These are phyloP conservation scores for Plebejus anna DNA, from an alignment of 2,888 invertebrate species.

Conservation along the genomic window DNA sequence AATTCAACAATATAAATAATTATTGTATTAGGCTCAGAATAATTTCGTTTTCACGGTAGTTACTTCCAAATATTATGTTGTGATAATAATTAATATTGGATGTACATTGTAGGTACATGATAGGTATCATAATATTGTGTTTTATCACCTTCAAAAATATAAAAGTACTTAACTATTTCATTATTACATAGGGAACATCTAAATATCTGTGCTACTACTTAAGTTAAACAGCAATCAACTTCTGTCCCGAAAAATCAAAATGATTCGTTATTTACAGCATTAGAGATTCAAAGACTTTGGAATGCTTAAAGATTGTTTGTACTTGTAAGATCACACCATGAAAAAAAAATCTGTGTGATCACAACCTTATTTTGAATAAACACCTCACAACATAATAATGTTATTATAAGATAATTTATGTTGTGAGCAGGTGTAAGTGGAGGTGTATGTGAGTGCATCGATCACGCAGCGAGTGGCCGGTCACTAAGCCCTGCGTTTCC, in stretches of 20 bases:
- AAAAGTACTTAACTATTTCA: no score
- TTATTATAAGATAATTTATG: constrained; percentile 80
- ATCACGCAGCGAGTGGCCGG: constrained; percentile 19
- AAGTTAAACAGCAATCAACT: no score
- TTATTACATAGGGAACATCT: no score
- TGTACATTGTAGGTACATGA: not conserved
- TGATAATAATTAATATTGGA: not conserved
- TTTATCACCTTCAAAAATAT: no score
- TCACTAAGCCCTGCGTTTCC: constrained; percentile 10
- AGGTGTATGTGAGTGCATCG: not conserved
- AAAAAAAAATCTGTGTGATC: not conserved
- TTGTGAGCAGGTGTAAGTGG: constrained; percentile 71
- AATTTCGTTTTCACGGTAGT: not conserved
- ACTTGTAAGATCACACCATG: not conserved
- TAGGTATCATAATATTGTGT: no score
- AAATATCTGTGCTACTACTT: no score
- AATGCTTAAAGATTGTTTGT: not conserved
- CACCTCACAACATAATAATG: constrained; percentile 64
- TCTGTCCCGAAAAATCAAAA: no score
- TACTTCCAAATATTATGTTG: not conserved
- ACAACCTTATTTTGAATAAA: constrained; percentile 10
- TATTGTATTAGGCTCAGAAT: not conserved
- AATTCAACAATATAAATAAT: constrained; percentile 1
- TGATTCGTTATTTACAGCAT: no score
- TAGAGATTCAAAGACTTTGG: not conserved